Percentiles rank a stretch among this genome's conserved stretches.
Evolutionary conservation across 2,113 vertebrate genomes (phyloP).

Genomic region (Chascanopsetta lugubris): DNA sequence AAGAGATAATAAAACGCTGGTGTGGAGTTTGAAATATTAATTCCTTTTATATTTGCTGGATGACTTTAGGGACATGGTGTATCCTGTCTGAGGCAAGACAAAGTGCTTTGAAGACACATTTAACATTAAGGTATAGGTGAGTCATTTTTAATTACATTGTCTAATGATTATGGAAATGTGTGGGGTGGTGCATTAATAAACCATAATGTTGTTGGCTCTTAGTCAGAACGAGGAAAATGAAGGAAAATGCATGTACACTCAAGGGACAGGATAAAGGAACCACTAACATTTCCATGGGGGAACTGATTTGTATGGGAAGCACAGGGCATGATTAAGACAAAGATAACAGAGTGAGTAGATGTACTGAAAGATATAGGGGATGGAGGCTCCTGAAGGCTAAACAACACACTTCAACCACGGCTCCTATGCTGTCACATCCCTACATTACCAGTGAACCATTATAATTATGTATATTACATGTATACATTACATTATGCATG

Average conservation of each 20-base stretch:
- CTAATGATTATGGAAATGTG: not conserved
- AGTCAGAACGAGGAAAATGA: not conserved
- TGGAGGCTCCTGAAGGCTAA: not conserved
- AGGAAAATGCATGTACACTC: not conserved
- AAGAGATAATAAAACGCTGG: conserved; percentile 38
- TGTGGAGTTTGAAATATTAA: conserved; percentile 39
- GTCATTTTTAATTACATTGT: not conserved
- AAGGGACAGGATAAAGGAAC: too few relatives aligned
- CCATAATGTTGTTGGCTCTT: not conserved
- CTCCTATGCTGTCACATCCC: too few relatives aligned
- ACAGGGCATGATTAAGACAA: not conserved
- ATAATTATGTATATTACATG: too few relatives aligned
- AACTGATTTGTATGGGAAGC: not conserved
- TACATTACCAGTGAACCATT: too few relatives aligned
- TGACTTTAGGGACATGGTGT: conserved; percentile 24
- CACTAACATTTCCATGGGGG: not conserved
- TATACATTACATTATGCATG: too few relatives aligned
- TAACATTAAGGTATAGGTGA: not conserved
- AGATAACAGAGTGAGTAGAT: not conserved
- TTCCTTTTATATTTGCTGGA: conserved; percentile 36
- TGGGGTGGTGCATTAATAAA: not conserved
- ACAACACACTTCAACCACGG: not conserved
- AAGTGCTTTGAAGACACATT: conserved; percentile 8
- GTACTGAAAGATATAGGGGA: not conserved
- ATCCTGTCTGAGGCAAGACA: conserved; percentile 6